A percentile compares a stretch with the other conserved stretches of the same genome.
These are phyloP conservation scores for Otocyon megalotis DNA, from an alignment of 2,113 vertebrate species.

Conservation along the genomic window DNA sequence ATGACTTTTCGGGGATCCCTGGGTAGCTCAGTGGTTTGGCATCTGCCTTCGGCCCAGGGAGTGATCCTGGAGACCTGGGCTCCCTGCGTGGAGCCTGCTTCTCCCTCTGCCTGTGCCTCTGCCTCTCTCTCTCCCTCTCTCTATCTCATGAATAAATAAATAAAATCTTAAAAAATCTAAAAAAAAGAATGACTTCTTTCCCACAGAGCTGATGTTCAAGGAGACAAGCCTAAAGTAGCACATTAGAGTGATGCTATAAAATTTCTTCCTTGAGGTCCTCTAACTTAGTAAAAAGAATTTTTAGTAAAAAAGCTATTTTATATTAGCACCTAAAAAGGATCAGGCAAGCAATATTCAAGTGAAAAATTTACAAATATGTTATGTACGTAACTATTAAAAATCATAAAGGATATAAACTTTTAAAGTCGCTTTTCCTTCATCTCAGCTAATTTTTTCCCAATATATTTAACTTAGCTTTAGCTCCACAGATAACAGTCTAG, in stretches of 20 bases:
- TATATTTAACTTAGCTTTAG: background rate
- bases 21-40: too few relatives aligned
- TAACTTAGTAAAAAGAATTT: background rate
- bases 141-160: too few relatives aligned
- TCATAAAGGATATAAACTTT: background rate
- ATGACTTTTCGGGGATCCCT: background rate
- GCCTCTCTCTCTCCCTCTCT: too few relatives aligned
- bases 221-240: background rate
- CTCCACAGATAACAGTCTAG: background rate
- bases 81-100: too few relatives aligned
- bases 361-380: background rate
- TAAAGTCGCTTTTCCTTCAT: background rate
- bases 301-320: background rate
- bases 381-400: background rate
- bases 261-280: background rate
- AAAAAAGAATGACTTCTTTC: background rate
- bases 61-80: too few relatives aligned
- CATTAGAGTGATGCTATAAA: background rate
- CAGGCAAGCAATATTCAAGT: background rate
- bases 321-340: background rate
- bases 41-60: too few relatives aligned
- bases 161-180: too few relatives aligned
- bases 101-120: too few relatives aligned
- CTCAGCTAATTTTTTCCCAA: background rate
- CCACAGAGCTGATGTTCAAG: background rate